Conservation (phyloP, 2,888 invertebrate genomes). For the Drosophila cyrtoloma region DNA sequence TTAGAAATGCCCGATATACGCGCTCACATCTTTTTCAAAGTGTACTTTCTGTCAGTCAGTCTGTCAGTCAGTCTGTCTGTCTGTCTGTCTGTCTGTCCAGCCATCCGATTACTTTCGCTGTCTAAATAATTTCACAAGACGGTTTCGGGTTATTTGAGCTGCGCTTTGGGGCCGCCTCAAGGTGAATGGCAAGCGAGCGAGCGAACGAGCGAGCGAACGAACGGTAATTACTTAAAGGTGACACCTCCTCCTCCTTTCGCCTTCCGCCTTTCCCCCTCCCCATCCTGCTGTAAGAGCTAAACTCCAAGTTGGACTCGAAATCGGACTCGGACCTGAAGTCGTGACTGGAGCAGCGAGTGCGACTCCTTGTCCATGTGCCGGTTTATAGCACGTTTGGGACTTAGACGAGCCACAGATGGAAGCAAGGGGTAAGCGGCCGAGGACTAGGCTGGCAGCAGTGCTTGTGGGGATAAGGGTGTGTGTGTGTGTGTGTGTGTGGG, state of each 20-base stretch:
- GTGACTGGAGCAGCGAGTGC: constrained; percentile 28
- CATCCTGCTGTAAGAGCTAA: background rate
- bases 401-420: background rate
- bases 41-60: constrained; percentile 1
- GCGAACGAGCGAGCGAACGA: constrained; percentile 48
- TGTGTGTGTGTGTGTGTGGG: background rate
- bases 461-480: background rate
- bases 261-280: too few relatives aligned
- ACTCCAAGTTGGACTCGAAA: constrained; percentile 15
- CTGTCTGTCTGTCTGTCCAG: constrained; percentile 32
- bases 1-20: background rate
- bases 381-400: constrained; percentile 72
- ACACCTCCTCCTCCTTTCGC: constrained; percentile 9
- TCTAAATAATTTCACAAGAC: constrained; percentile 73
- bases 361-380: constrained; percentile 56
- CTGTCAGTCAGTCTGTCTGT: constrained; percentile 2
- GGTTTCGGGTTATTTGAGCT: constrained; percentile 73
- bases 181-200: constrained; percentile 68
- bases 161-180: constrained; percentile 66
- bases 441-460: background rate
- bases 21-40: background rate
- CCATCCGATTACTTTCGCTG: constrained; percentile 75
- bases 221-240: constrained; percentile 73
- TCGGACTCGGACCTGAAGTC: constrained; percentile 19
- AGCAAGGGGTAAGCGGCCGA: background rate